A percentile compares a stretch with the other conserved stretches of the same genome.
These are phyloP conservation scores for Himantopus leucocephalus DNA, from an alignment of 2,113 vertebrate genomes.

Conservation along the genomic window DNA sequence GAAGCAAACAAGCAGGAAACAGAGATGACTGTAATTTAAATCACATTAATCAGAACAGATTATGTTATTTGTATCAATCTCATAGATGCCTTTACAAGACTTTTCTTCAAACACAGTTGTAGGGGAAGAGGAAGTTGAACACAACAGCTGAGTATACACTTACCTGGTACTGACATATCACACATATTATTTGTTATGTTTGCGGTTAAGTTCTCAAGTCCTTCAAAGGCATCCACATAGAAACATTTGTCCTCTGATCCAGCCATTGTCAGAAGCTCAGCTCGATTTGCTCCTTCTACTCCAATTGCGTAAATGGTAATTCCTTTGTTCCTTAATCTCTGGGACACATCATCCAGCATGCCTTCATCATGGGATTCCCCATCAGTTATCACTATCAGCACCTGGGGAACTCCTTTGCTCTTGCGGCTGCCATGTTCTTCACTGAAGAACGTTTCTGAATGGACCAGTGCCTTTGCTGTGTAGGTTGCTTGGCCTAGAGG, in stretches of 20 bases:
- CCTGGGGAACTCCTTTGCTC: slow-evolving; percentile 56
- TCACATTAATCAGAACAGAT: background rate
- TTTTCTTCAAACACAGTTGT: background rate
- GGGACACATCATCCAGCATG: slow-evolving; percentile 17
- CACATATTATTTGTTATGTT: slow-evolving; percentile 62
- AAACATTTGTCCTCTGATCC: slow-evolving; percentile 60
- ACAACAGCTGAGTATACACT: background rate
- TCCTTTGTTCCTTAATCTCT: slow-evolving; percentile 50
- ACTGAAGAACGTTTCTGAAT: slow-evolving; percentile 50
- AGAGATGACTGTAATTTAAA: background rate
- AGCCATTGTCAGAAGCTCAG: slow-evolving; percentile 66
- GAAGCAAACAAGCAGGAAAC: background rate
- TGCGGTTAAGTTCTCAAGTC: slow-evolving; percentile 49
- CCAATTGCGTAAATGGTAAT: slow-evolving; percentile 66
- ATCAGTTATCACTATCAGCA: slow-evolving; percentile 71
- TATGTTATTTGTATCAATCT: background rate
- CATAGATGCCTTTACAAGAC: background rate
- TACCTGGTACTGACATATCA: slow-evolving; percentile 54
- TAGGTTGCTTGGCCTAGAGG: slow-evolving; percentile 30
- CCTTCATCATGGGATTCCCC: slow-evolving; percentile 55
- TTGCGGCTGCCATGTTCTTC: slow-evolving; percentile 56
- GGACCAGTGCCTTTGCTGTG: slow-evolving; percentile 41
- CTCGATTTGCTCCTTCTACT: slow-evolving; percentile 24
- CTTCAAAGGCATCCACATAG: slow-evolving; percentile 68
- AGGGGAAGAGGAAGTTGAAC: background rate